Evolutionary conservation across 2,113 vertebrate species (phyloP).

Genomic region (Odocoileus hemionus): DNA sequence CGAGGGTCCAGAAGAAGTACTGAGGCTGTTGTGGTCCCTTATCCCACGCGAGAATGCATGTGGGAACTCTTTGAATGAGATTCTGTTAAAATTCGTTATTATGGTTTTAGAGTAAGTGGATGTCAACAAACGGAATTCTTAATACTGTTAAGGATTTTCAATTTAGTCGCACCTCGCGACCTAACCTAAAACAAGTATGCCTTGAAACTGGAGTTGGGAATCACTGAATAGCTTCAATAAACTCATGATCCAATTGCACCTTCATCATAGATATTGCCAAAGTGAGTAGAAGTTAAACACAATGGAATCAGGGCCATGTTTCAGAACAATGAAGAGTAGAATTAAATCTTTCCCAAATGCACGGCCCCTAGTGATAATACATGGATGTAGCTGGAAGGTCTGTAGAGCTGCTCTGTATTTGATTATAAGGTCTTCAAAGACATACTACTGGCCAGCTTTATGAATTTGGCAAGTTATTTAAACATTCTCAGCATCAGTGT

Average conservation of each 20-base stretch:
- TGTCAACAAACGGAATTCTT: background rate
- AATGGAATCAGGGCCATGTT: background rate
- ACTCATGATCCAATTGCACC: background rate
- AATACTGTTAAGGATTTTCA: background rate
- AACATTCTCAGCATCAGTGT: background rate
- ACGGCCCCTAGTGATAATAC: accelerated
- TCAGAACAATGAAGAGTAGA: background rate
- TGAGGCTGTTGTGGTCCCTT: accelerated
- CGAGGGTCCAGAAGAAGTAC: background rate
- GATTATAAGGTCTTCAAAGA: background rate
- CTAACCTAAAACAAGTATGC: background rate
- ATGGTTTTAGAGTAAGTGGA: background rate
- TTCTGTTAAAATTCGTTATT: background rate
- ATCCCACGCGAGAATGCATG: background rate
- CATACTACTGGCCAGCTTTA: background rate
- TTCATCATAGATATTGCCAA: background rate
- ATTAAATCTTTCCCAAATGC: background rate
- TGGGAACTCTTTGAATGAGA: background rate
- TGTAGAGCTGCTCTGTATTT: background rate
- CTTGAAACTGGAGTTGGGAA: background rate
- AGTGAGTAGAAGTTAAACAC: background rate
- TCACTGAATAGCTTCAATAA: background rate
- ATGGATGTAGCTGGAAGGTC: background rate
- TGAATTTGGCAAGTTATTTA: background rate
- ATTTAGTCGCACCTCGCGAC: background rate